Evolutionary conservation across 2,888 invertebrate species (phyloP), one percentile per base, ranked within the genome.

Genomic region (Merodon equestris): DNA sequence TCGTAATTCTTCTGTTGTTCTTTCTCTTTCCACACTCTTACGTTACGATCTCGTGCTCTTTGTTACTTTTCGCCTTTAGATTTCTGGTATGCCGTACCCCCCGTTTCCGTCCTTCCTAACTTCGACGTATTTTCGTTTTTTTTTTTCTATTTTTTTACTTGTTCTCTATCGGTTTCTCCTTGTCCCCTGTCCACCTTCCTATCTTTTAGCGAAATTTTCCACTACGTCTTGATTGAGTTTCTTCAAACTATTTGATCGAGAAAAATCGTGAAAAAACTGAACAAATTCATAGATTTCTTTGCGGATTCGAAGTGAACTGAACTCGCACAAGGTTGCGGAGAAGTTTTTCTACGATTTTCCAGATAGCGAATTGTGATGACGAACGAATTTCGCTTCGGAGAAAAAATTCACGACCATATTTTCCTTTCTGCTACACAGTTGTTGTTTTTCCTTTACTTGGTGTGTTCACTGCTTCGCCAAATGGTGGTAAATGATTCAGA

Each of bases 391-490:
- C 79, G 68, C 68, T 73, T 68, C 64, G 60, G 50, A 70, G 79
- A 74, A 74, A 73, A 79, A 27, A 48, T 60, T 68, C 63, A 60
- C 79, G 68, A 74, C 68, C 79, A 79, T 79, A 79, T 74, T 73
- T 77, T 77, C 72, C 68, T 79, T 73, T 73, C 67, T 56, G 61
- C 48, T 63, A 44, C 56, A 58, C 68, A 72, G 74, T 79, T 79
- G 79, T 79, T 79, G 79, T 79, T 79, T 79, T 79, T 63, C 42
- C 17, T 64, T 47, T 51, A 9, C 27, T 27, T 27, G 27, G 27
- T 47, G 27, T n/a, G 61, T 74, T 79, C 79, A 79, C 27, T 27
- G 27, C 74, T 79, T 64, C 38, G 36, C 38, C 27, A 27, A 7
- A 27, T 27, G 27, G 27, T 27, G 27, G 27, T 27, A 2, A 27